Percentiles rank a stretch among this genome's conserved stretches.
Evolutionary conservation across 2,113 vertebrate species (phyloP).

Genomic region (Gobius niger): DNA sequence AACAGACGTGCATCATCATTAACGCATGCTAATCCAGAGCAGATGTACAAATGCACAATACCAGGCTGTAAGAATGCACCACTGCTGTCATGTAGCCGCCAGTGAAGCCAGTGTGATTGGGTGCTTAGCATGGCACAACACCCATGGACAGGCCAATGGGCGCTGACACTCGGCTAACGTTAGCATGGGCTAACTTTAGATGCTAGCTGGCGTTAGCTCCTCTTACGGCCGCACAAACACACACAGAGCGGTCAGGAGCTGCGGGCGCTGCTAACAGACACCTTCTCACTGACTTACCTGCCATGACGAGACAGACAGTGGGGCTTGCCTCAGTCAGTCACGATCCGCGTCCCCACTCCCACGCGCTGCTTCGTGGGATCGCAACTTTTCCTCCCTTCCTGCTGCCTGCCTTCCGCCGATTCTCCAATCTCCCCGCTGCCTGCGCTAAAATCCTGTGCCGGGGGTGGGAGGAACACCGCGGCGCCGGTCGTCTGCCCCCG

Average conservation of each 20-base stretch:
- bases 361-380: slow-evolving; percentile 62
- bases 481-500: neutral
- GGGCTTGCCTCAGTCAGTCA: slow-evolving; percentile 68
- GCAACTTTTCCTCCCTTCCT: slow-evolving; percentile 57
- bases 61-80: neutral
- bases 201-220: slow-evolving; percentile 30
- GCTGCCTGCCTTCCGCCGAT: slow-evolving; percentile 30
- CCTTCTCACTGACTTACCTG: slow-evolving; percentile 65
- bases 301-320: slow-evolving; percentile 77
- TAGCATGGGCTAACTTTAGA: slow-evolving; percentile 54
- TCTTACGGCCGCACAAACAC: neutral
- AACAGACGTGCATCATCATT: neutral
- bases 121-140: slow-evolving; percentile 2
- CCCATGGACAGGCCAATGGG: slow-evolving; percentile 34
- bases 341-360: slow-evolving; percentile 72
- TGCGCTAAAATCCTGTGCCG: slow-evolving; percentile 19
- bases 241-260: neutral
- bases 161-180: slow-evolving; percentile 48
- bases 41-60: neutral
- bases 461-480: neutral
- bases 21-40: neutral
- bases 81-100: neutral
- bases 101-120: neutral
- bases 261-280: neutral
- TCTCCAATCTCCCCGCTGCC: slow-evolving; percentile 11